Conservation (phyloP, 2,113 vertebrate species). For the Alouatta palliata region DNA sequence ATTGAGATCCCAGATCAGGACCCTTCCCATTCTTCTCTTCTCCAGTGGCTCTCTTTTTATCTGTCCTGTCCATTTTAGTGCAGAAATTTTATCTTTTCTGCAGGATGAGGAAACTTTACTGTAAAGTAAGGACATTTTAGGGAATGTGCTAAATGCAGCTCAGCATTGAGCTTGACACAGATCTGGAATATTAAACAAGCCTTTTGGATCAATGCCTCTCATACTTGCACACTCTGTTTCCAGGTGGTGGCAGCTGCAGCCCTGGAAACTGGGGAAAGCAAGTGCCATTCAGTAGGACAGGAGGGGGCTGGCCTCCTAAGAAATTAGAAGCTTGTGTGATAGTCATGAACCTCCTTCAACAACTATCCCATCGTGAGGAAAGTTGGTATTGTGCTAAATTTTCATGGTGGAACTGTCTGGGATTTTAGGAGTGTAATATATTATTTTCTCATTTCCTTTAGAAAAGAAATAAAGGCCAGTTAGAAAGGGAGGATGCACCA, state of each 20-base stretch:
- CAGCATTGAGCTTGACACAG: background rate
- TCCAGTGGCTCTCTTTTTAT: background rate
- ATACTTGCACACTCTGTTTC: background rate
- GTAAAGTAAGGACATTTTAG: background rate
- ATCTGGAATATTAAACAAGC: background rate
- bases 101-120: background rate
- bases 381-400: background rate
- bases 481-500: background rate
- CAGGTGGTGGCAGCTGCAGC: background rate
- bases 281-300: background rate
- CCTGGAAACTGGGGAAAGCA: background rate
- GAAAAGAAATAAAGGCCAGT: background rate
- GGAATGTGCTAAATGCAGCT: background rate
- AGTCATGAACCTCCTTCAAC: background rate
- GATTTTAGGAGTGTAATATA: background rate
- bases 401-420: background rate
- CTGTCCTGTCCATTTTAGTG: background rate
- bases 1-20: background rate
- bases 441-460: slow-evolving; percentile 57
- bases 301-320: background rate
- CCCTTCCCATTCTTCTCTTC: background rate
- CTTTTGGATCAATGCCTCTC: background rate
- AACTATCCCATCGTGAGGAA: background rate
- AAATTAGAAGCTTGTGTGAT: background rate
- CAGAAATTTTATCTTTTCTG: background rate